These are phyloP conservation scores for Stenoptilia bipunctidactyla DNA, from an alignment of 2,888 invertebrate species.

Conservation along the genomic window DNA sequence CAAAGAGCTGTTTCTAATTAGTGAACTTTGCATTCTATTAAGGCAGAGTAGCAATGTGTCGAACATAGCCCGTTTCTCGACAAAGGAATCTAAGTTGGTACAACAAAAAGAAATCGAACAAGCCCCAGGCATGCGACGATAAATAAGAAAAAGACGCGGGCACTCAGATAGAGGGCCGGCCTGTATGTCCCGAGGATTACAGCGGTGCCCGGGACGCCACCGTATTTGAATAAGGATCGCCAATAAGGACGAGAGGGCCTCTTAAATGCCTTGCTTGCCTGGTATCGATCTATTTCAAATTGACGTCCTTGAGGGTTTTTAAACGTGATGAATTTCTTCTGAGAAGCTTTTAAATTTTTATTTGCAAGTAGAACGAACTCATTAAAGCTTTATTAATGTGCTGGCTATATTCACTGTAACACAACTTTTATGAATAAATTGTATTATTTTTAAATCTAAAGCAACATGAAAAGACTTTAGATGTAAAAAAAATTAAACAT, in stretches of 20 bases:
- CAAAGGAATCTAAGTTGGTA: conserved; percentile 51
- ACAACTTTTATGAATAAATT: too few species aligned
- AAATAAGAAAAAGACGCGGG: conserved; percentile 55
- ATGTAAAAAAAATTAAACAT: too few species aligned
- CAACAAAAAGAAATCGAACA: conserved; percentile 63
- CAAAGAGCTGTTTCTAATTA: too few species aligned
- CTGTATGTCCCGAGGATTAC: conserved; percentile 61
- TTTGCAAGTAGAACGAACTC: too few species aligned
- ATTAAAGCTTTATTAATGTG: too few species aligned
- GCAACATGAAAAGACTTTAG: too few species aligned
- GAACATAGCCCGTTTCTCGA: conserved; percentile 45
- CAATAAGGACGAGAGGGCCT: conserved; percentile 43
- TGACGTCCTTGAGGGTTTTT: conserved; percentile 16
- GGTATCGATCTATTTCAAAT: conserved; percentile 38
- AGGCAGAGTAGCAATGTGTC: too few species aligned
- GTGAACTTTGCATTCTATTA: too few species aligned
- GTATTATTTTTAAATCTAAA: too few species aligned
- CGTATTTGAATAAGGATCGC: conserved; percentile 67
- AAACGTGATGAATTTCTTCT: background rate
- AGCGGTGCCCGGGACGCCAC: conserved; percentile 25
- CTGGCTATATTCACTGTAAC: too few species aligned
- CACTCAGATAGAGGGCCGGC: conserved; percentile 49
- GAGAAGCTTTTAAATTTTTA: too few species aligned
- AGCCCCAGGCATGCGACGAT: conserved; percentile 37
- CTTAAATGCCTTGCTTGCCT: conserved; percentile 40